Percentiles rank a stretch among this genome's conserved stretches.
Conservation (phyloP, 53 echinoderm and acorn worm species). For the Arbacia lixula region DNA sequence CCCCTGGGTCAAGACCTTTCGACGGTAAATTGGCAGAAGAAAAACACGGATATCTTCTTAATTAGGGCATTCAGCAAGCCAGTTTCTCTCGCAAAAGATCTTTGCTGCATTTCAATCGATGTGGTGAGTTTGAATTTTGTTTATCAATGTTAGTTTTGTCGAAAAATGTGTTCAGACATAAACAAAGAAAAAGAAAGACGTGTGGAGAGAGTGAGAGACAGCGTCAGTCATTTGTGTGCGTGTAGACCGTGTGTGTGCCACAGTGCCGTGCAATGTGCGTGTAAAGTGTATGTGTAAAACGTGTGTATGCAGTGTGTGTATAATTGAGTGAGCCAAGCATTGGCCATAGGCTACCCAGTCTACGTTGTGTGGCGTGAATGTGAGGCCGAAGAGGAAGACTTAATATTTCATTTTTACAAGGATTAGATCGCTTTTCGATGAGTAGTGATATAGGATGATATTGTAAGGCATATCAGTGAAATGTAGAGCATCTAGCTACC, state of each 20-base stretch:
- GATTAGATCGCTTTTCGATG: too few relatives aligned
- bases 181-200: constrained; percentile 61
- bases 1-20: constrained; percentile 48
- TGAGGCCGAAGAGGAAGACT: too few relatives aligned
- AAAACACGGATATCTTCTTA: constrained; percentile 34
- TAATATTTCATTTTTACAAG: too few relatives aligned
- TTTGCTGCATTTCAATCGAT: constrained; percentile 1
- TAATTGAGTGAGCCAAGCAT: too few relatives aligned
- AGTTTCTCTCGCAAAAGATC: not conserved
- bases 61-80: not conserved
- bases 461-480: too few relatives aligned
- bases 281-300: constrained; percentile 30
- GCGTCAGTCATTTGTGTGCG: too few relatives aligned
- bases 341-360: too few relatives aligned
- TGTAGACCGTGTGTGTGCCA: too few relatives aligned
- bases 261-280: not conserved
- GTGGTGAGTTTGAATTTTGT: constrained; percentile 2
- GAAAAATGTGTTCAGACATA: constrained; percentile 12
- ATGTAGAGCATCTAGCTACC: too few relatives aligned
- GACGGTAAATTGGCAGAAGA: constrained; percentile 42
- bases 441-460: too few relatives aligned
- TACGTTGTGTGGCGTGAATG: too few relatives aligned
- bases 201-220: constrained; percentile 54
- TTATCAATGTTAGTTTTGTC: not conserved
- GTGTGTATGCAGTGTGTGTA: not conserved